phyloP scores from a whole-genome alignment of 92 coral and sea anemone genomes.

The Palythoa caribaeorum region DNA sequence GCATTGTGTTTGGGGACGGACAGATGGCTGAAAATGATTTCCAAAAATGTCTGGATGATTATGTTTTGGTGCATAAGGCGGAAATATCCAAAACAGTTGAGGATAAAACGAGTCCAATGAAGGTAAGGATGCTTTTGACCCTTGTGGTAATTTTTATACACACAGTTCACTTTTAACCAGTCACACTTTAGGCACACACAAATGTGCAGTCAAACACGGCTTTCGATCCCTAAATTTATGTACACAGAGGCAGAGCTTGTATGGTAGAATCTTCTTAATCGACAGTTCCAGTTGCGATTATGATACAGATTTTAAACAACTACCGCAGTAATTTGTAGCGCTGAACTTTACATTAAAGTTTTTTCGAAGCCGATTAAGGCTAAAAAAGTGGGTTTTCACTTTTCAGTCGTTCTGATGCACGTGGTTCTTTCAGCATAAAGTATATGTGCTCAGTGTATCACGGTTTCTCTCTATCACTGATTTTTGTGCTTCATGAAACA shows the following conservation, averaged over 20 bases:
- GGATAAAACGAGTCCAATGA: conserved; percentile 69
- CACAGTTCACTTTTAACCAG: background rate
- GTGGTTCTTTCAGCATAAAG: background rate
- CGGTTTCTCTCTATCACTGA: background rate
- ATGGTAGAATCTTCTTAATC: too few species aligned
- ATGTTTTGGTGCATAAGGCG: conserved; percentile 76
- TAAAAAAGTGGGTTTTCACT: too few species aligned
- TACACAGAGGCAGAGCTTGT: too few species aligned
- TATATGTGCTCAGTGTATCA: background rate
- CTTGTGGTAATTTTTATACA: background rate
- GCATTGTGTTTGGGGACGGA: conserved; percentile 83
- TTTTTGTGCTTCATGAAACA: background rate
- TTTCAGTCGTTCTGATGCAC: background rate
- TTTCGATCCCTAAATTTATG: too few species aligned
- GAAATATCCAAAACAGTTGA: conserved; percentile 78
- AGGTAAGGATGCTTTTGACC: conserved; percentile 52
- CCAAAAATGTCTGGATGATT: conserved; percentile 79
- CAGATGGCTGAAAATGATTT: conserved; percentile 57
- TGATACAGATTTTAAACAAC: too few species aligned
- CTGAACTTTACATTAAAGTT: too few species aligned
- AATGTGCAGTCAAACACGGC: background rate
- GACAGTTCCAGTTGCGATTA: too few species aligned
- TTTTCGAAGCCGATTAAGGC: too few species aligned
- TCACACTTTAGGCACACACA: background rate
- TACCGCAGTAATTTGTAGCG: too few species aligned